These are phyloP conservation scores for Pachypanchax playfairii DNA, from an alignment of 2,113 vertebrate genomes.

Conservation along the genomic window DNA sequence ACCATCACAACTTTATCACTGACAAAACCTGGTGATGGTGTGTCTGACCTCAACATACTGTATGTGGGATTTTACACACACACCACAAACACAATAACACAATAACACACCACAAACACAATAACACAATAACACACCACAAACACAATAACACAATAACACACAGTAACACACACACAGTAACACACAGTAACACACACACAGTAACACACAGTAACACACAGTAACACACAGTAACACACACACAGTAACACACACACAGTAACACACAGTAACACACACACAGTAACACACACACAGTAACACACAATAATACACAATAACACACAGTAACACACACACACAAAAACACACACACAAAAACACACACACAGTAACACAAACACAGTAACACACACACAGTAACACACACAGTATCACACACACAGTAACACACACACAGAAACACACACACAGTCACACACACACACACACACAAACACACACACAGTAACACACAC, in stretches of 20 bases:
- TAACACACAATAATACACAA: no score
- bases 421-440: slow-evolving; percentile 10
- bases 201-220: no score
- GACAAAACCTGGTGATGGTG: slow-evolving; percentile 63
- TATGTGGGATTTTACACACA: slow-evolving; percentile 58
- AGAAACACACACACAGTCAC: slow-evolving; percentile 1
- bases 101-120: no score
- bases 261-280: no score
- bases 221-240: slow-evolving; percentile 1
- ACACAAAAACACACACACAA: not conserved
- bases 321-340: slow-evolving; percentile 9
- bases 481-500: slow-evolving; percentile 9
- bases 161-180: slow-evolving; percentile 16
- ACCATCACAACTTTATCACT: not conserved
- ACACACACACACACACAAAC: slow-evolving; percentile 31
- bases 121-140: no score
- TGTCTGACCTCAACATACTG: slow-evolving; percentile 72
- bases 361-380: slow-evolving; percentile 19
- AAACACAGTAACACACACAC: slow-evolving; percentile 9
- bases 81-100: no score
- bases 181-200: slow-evolving; percentile 8
- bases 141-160: no score
- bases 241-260: no score
- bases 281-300: slow-evolving; percentile 16
- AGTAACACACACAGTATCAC: no score